These are phyloP conservation scores for Halesus radiatus DNA, from an alignment of 1,140 invertebrate genomes.

Conservation along the genomic window DNA sequence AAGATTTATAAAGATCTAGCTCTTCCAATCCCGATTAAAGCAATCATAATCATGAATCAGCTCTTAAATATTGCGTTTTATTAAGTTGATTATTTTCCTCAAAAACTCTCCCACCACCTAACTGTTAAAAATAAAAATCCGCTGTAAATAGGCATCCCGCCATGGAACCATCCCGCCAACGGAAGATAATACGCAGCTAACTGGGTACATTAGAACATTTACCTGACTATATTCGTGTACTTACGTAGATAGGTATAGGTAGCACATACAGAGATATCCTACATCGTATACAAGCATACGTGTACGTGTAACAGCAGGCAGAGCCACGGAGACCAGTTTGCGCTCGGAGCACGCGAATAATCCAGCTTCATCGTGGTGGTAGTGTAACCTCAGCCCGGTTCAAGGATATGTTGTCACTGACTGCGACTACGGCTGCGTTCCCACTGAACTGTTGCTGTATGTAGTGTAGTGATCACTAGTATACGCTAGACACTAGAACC, in stretches of 20 bases:
- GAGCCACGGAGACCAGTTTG: constrained; percentile 13
- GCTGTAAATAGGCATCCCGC: constrained; percentile 4
- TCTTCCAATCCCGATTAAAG: no score
- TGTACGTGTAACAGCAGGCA: no score
- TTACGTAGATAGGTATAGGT: not conserved
- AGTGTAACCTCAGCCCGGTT: constrained; percentile 34
- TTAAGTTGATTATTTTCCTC: constrained; percentile 18
- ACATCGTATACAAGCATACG: no score
- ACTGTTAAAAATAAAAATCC: constrained; percentile 13
- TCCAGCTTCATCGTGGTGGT: not conserved
- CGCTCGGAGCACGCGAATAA: not conserved
- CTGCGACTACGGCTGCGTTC: not conserved
- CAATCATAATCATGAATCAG: not conserved
- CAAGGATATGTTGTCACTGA: constrained; percentile 40
- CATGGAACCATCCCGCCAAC: not conserved
- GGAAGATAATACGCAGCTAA: constrained; percentile 1
- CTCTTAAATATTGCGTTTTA: constrained; percentile 10
- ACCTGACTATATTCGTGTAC: not conserved
- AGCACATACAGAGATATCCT: not conserved
- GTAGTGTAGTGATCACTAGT: no score
- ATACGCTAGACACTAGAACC: no score
- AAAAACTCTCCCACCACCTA: constrained; percentile 14
- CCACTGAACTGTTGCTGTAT: not conserved
- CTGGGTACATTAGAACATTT: not conserved
- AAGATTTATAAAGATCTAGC: no score